Base-by-base conservation (phyloP, 2,888 invertebrate genomes). In the Homarus gammarus region DNA sequence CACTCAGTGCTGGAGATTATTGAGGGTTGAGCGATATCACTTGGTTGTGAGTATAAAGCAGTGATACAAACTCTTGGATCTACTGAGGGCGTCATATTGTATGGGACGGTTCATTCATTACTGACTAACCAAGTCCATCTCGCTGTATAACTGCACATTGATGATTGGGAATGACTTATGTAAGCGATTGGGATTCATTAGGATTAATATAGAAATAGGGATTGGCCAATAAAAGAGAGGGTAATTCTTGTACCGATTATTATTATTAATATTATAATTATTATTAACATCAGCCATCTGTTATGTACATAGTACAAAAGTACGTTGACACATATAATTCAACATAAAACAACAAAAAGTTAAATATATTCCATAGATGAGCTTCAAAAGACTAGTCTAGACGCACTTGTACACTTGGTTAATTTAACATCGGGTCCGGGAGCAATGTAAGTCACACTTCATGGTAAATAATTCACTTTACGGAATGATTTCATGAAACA, bases 231-330 rank as follows among this genome's bases (percentile, higher is more conserved):
- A 81, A 87, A 87, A 87, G 82, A 73, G 18, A n/a, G 15, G 44
- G 27, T 75, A 79, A 81, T 61, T 18, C 27, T 56, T 56, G 40
- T 81, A 81, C 36, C 31, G 75, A 73, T 75, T 87, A 82, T 73
- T 73, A 86, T 77, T 44, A 77, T 56, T 56, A 56, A 22, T 56
- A 56, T 56, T 56, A 56, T 85, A 68, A 85, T 77, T 81, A 81
- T 87, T 87, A 81, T 44, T 81, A 82, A 87, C 87, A 87, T 87
- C 82, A 87, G 81, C 61, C 31, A 64, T 73, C 36, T 75, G 84
- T 38, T 87, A 87, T 87, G 75, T 87, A 87, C 87, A 87, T 75
- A 38, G 72, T 87, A 87, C 87, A 87, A 87, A 87, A 75, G 82
- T 75, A 79, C 85, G 73, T 56, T 82, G 73, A 87, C 82, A 87